Percentiles rank a stretch among this genome's conserved stretches.
Evolutionary conservation across 1,140 invertebrate species (phyloP).

Genomic region (Lucilia cuprina): DNA sequence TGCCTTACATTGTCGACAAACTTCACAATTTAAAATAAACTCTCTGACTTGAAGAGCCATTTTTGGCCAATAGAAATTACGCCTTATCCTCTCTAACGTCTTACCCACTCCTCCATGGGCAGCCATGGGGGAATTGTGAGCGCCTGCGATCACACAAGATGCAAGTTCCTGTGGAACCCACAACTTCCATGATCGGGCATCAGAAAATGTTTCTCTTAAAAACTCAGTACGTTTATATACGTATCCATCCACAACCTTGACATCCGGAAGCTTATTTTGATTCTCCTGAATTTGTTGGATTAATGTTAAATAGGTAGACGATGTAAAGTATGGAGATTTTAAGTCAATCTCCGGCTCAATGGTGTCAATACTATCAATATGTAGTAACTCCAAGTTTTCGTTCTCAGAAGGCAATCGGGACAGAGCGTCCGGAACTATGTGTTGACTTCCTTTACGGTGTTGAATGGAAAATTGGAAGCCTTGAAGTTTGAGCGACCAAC

Average conservation of each 20-base stretch:
- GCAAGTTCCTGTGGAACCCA: conserved; percentile 29
- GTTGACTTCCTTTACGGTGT: conserved; percentile 48
- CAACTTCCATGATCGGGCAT: conserved; percentile 28
- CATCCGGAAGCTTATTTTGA: conserved; percentile 22
- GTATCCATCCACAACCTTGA: conserved; percentile 8
- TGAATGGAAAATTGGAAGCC: conserved; percentile 49
- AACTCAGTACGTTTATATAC: conserved; percentile 24
- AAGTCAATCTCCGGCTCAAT: not conserved
- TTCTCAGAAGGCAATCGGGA: conserved; percentile 36
- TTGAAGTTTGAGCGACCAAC: conserved; percentile 48
- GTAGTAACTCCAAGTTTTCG: not conserved
- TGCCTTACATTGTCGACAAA: conserved; percentile 17
- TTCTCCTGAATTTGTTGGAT: not conserved
- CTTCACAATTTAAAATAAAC: conserved; percentile 20
- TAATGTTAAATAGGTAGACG: conserved; percentile 2
- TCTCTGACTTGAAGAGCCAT: not conserved
- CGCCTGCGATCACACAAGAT: not conserved
- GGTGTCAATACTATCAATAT: not conserved
- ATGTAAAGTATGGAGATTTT: not conserved
- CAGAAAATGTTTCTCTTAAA: not conserved
- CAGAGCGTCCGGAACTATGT: conserved; percentile 48
- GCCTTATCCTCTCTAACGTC: not conserved
- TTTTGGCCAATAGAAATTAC: conserved; percentile 17
- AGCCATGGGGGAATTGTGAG: not conserved
- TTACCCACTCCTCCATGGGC: conserved; percentile 27